A percentile compares a stretch with the other conserved stretches of the same genome.
phyloP scores from a whole-genome alignment of 2,113 vertebrate species.

The Tragelaphus strepsiceros region DNA sequence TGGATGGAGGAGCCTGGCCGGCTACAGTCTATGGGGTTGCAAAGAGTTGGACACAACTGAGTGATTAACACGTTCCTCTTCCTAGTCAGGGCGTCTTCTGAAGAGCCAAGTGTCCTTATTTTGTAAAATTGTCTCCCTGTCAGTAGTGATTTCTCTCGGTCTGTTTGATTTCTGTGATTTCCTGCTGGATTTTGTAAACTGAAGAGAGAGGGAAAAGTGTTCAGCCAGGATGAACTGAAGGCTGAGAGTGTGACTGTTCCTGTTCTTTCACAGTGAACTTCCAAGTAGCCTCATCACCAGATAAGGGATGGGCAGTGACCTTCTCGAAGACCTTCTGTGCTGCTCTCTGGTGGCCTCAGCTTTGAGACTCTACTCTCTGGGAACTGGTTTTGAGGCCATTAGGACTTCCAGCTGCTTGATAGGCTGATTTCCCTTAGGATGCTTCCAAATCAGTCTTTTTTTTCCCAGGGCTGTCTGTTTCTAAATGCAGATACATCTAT shows the following conservation, averaged over 20 bases:
- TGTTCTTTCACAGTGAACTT: background rate
- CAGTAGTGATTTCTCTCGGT: background rate
- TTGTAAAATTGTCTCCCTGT: background rate
- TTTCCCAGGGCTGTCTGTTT: background rate
- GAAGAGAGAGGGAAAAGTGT: background rate
- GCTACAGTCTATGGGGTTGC: background rate
- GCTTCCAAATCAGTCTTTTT: slow-evolving; percentile 28
- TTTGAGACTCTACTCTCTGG: slow-evolving; percentile 27
- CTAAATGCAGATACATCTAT: background rate
- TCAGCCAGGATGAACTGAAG: background rate
- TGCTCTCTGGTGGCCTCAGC: background rate
- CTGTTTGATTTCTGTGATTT: background rate
- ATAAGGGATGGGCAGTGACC: background rate
- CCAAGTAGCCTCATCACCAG: background rate
- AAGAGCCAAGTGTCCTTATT: background rate
- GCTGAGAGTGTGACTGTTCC: background rate
- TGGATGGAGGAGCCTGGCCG: background rate
- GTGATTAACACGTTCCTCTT: background rate
- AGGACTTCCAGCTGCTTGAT: slow-evolving; percentile 50
- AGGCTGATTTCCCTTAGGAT: slow-evolving; percentile 42
- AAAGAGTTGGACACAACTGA: background rate
- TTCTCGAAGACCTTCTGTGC: slow-evolving; percentile 36
- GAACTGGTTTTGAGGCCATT: slow-evolving; percentile 52
- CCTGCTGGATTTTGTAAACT: background rate
- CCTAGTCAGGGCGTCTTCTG: background rate